Conservation (phyloP, 2,888 invertebrate genomes). For the Diarsia brunnea region DNA sequence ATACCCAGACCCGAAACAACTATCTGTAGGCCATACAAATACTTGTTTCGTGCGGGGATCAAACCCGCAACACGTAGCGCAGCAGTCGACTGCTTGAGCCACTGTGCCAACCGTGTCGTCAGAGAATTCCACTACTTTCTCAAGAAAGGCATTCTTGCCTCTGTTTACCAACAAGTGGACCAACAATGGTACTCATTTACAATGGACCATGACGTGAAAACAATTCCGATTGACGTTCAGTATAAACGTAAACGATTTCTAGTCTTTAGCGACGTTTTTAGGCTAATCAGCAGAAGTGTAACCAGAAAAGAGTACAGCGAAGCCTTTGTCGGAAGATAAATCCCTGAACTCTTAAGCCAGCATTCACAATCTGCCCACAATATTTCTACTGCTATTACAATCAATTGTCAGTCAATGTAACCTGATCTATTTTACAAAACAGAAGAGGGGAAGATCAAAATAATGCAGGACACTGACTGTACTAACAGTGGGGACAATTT, state of each 20-base stretch:
- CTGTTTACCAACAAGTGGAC: constrained; percentile 56
- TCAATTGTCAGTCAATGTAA: not conserved
- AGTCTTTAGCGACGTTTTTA: not conserved
- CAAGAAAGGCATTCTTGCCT: constrained; percentile 36
- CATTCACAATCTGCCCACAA: not conserved
- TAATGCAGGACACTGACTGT: not conserved
- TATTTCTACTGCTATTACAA: not conserved
- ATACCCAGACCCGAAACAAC: too few species aligned
- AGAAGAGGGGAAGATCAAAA: not conserved
- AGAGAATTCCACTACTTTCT: constrained; percentile 51
- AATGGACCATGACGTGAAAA: constrained; percentile 57
- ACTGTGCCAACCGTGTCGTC: too few species aligned
- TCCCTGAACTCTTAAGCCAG: not conserved
- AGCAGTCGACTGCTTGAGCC: too few species aligned
- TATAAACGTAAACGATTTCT: constrained; percentile 16
- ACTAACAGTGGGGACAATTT: not conserved
- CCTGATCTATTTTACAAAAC: not conserved
- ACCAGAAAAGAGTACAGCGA: not conserved
- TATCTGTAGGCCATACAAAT: too few species aligned
- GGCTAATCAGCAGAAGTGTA: not conserved
- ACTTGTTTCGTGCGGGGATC: too few species aligned
- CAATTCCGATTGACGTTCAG: constrained; percentile 41
- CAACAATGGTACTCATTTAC: constrained; percentile 53
- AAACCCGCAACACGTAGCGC: too few species aligned
- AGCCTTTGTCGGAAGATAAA: not conserved